These are phyloP conservation scores for Lottia scabra DNA, from an alignment of 2,888 invertebrate species.

Conservation along the genomic window DNA sequence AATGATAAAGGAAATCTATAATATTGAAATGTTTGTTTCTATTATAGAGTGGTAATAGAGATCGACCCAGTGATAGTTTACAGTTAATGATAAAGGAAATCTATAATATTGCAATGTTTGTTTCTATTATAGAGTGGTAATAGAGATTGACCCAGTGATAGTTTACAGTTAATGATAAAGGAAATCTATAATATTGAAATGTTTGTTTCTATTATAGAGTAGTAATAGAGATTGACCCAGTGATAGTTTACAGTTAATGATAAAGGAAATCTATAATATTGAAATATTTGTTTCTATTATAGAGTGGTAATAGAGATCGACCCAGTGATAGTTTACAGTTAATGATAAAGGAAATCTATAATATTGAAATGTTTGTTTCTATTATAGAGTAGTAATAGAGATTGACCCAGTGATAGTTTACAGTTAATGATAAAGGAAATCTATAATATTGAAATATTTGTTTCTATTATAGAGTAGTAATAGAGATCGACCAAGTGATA, in stretches of 20 bases:
- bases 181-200: too few species aligned
- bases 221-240: constrained; percentile 68
- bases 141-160: constrained; percentile 68
- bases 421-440: constrained; percentile 67
- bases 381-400: constrained; percentile 67
- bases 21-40: not conserved
- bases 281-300: constrained; percentile 25
- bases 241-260: constrained; percentile 70
- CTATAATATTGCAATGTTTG: too few species aligned
- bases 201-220: constrained; percentile 55
- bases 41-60: constrained; percentile 67
- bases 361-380: not conserved
- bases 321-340: constrained; percentile 70
- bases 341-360: constrained; percentile 50
- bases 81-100: constrained; percentile 67
- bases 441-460: too few species aligned
- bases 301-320: constrained; percentile 69
- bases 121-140: constrained; percentile 64
- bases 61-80: constrained; percentile 69
- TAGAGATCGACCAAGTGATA: constrained; percentile 68
- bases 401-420: constrained; percentile 69
- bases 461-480: constrained; percentile 64
- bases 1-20: constrained; percentile 50
- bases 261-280: too few species aligned
- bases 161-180: constrained; percentile 70